These are phyloP conservation scores for Salmo trutta DNA, from an alignment of 2,797 vertebrate species.

Conservation along the genomic window DNA sequence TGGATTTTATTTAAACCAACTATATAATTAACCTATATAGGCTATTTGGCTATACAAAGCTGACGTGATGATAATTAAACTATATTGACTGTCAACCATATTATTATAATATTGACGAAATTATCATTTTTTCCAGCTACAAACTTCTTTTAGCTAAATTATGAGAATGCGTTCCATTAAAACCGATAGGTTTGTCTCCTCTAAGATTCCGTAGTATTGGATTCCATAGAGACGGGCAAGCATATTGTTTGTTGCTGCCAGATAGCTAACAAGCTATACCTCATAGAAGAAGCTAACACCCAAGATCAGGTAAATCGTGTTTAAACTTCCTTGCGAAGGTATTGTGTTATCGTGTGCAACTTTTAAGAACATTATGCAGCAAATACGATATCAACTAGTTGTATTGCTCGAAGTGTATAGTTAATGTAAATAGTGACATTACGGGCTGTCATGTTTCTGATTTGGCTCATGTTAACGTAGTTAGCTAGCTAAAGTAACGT, in stretches of 20 bases:
- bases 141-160: background rate
- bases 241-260: background rate
- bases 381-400: background rate
- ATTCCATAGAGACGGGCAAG: conserved; percentile 48
- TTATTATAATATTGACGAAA: background rate
- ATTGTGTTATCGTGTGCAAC: background rate
- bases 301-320: background rate
- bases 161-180: background rate
- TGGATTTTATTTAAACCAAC: background rate
- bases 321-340: background rate
- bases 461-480: background rate
- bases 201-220: conserved; percentile 10
- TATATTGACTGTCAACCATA: background rate
- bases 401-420: no score
- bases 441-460: background rate
- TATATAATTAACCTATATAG: no score
- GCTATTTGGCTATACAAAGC: background rate
- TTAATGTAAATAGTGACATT: background rate
- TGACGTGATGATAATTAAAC: background rate
- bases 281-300: background rate
- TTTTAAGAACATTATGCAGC: background rate
- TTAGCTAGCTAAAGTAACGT: background rate
- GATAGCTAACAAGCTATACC: background rate
- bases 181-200: conserved; percentile 14
- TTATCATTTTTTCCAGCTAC: background rate